Evolutionary conservation across 2,797 vertebrate genomes (phyloP), one percentile per base, ranked within the genome.

Genomic region (Sebastes alutus): DNA sequence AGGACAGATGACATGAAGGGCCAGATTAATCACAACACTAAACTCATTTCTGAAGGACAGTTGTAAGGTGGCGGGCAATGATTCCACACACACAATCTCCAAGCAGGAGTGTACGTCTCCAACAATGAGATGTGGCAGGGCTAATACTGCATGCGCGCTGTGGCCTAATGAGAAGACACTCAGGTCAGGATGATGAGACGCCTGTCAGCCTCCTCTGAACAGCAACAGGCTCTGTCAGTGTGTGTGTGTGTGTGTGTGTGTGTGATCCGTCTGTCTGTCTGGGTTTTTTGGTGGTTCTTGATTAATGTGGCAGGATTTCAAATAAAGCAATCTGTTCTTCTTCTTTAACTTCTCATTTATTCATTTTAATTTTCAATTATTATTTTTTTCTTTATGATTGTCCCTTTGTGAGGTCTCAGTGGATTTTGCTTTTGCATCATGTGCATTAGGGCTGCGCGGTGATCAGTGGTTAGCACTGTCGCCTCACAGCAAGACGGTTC

Each of bases 21-120:
- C 81, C 60, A 77, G 77, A 93, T 92, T 93, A 90, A 95, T 95
- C 89, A 91, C 87, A 92, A 90, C 87, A 86, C 86, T 90, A 93
- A 94, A 94, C 91, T 94, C 77, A 94, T 94, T 93, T 92, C 84
- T 89, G 84, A 85, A 80, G 78, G 88, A 85, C 79, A 85, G 79
- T 66, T 80, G 86, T 88, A 81, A 77, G 70, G 66, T 80, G 82
- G 42, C 9, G 29, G 30, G 68, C 29, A 25, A 52, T 56, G 58
- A 78, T 82, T 78, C 65, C 73, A 56, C 65, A n/a, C 64, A 35
- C 13, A 14, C 35, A 14, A 67, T 72, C 71, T 84, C 67, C 56
- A 35, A 32, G 62, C 75, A 68, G 64, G n/a, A 67, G 71, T 56
- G 79, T 46, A 46, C 78, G 1, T 87, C 87, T 89, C 30, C 63